These are phyloP conservation scores for Myotis findleyi DNA, from an alignment of 2,797 vertebrate species.

Conservation along the genomic window DNA sequence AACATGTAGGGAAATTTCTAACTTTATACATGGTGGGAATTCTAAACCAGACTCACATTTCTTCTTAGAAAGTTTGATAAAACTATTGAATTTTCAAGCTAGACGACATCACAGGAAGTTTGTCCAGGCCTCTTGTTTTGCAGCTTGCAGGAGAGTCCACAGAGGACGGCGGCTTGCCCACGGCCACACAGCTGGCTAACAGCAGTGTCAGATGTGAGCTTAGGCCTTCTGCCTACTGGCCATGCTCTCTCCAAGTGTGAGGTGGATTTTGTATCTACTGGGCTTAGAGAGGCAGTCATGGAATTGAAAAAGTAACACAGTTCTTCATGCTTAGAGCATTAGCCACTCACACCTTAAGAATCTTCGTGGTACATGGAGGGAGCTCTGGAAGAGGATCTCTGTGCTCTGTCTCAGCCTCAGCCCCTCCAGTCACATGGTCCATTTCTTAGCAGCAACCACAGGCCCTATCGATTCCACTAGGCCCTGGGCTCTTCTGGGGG, in stretches of 20 bases:
- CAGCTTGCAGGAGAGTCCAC: not conserved
- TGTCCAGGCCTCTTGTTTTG: not conserved
- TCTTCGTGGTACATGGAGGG: not conserved
- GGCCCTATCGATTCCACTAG: not conserved
- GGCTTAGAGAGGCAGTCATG: not conserved
- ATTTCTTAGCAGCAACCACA: not conserved
- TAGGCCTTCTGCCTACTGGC: not conserved
- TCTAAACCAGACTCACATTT: not conserved
- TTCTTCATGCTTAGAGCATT: not conserved
- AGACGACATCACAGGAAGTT: not conserved
- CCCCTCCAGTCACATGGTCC: not conserved
- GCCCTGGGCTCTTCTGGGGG: not conserved
- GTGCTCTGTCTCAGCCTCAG: not conserved
- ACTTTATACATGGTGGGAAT: not conserved
- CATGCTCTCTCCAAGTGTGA: not conserved
- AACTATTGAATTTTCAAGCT: not conserved
- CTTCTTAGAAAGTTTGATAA: conserved; percentile 46
- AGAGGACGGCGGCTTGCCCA: not conserved
- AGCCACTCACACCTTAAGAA: not conserved
- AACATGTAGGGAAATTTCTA: not conserved
- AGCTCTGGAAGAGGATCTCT: not conserved
- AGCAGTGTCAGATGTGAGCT: not conserved
- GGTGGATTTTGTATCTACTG: not conserved
- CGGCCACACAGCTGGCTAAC: not conserved
- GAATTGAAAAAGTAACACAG: not conserved